These are phyloP conservation scores for Parapsyche elsis DNA, from an alignment of 1,140 invertebrate species.

Conservation along the genomic window DNA sequence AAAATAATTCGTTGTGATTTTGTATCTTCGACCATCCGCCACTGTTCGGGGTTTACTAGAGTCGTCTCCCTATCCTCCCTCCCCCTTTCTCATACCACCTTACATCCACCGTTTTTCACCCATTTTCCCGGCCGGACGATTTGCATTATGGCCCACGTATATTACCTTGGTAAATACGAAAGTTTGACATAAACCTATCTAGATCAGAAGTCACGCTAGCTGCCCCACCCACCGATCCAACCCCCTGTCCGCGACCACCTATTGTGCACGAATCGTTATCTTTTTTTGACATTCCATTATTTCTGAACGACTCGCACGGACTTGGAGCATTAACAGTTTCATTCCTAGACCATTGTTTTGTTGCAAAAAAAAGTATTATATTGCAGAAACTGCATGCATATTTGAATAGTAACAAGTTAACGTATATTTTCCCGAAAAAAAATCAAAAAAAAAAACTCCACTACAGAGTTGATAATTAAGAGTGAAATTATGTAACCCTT, in stretches of 20 bases:
- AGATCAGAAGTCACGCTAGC: slow-evolving; percentile 37
- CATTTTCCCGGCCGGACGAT: slow-evolving; percentile 33
- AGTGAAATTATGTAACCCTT: slow-evolving; percentile 55
- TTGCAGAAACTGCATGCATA: neutral
- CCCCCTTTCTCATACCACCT: neutral
- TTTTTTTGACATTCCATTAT: slow-evolving; percentile 39
- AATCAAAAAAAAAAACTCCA: slow-evolving; percentile 33
- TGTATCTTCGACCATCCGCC: no score
- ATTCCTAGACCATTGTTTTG: slow-evolving; percentile 3
- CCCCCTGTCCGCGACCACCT: neutral
- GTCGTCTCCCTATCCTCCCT: neutral
- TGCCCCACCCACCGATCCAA: neutral
- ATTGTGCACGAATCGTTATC: slow-evolving; percentile 11
- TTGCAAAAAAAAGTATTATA: neutral
- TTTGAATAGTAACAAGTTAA: neutral
- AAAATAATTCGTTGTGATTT: no score
- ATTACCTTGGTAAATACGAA: slow-evolving; percentile 44
- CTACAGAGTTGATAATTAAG: slow-evolving; percentile 51
- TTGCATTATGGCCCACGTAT: slow-evolving; percentile 38
- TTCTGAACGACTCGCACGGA: slow-evolving; percentile 16
- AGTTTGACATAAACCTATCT: slow-evolving; percentile 43
- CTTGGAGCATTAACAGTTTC: slow-evolving; percentile 13
- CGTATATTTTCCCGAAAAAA: neutral
- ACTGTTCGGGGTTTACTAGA: neutral
- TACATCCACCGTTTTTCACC: neutral